phyloP scores from a whole-genome alignment of 2,888 invertebrate genomes.

The Drosophila imparisetae region DNA sequence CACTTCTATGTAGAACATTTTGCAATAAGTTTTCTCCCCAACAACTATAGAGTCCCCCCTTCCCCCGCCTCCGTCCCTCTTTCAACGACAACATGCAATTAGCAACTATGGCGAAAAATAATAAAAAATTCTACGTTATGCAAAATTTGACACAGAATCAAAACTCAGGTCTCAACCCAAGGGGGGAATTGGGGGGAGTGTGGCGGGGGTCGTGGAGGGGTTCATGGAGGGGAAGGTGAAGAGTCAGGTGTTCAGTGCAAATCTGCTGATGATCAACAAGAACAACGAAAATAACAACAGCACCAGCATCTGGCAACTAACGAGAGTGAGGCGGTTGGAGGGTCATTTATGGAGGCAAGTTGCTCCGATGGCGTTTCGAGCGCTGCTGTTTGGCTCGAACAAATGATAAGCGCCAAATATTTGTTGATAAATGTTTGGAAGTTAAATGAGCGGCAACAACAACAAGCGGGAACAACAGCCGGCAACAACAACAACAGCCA shows the following conservation, averaged over 20 bases:
- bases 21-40: slow-evolving; percentile 4
- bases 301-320: slow-evolving; percentile 1
- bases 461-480: slow-evolving; percentile 20
- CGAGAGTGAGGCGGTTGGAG: too few species aligned
- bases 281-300: background rate
- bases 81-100: slow-evolving; percentile 8
- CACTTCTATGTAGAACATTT: slow-evolving; percentile 4
- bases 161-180: background rate
- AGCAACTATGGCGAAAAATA: slow-evolving; percentile 30
- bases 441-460: slow-evolving; percentile 74
- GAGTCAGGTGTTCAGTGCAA: slow-evolving; percentile 40
- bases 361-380: slow-evolving; percentile 13
- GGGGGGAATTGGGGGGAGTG: background rate
- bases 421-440: slow-evolving; percentile 80
- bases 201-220: background rate
- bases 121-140: slow-evolving; percentile 31
- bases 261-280: slow-evolving; percentile 33
- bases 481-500: slow-evolving; percentile 14
- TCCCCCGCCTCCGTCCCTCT: too few species aligned
- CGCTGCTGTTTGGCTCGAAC: slow-evolving; percentile 60
- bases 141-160: slow-evolving; percentile 56
- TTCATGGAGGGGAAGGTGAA: background rate
- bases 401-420: slow-evolving; percentile 79
- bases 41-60: background rate
- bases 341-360: slow-evolving; percentile 3